A percentile compares a stretch with the other conserved stretches of the same genome.
Evolutionary conservation across 2,888 invertebrate genomes (phyloP).

Genomic region (Nomada fucata): DNA sequence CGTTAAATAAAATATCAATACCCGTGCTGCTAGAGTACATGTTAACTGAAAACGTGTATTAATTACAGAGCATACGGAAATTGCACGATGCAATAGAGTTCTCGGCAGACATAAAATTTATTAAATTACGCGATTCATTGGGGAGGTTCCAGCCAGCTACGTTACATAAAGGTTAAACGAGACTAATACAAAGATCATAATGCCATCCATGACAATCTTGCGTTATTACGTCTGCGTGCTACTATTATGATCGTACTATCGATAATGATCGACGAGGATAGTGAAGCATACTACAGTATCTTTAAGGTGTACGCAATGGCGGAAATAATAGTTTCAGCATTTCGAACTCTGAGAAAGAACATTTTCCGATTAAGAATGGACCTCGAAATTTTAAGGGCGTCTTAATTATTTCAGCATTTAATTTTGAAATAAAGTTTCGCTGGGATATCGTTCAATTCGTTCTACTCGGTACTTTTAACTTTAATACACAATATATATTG

Average conservation of each 20-base stretch:
- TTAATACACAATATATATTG: too few relatives aligned
- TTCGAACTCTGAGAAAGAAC: neutral
- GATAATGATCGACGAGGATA: conserved; percentile 24
- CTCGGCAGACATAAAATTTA: conserved; percentile 18
- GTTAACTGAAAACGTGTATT: neutral
- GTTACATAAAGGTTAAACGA: conserved; percentile 52
- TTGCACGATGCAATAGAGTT: conserved; percentile 2
- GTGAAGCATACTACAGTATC: neutral
- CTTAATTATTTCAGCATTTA: too few relatives aligned
- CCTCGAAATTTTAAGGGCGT: neutral
- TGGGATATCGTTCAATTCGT: too few relatives aligned
- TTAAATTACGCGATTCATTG: conserved; percentile 28
- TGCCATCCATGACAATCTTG: conserved; percentile 41
- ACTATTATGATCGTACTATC: conserved; percentile 35
- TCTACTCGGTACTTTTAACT: too few relatives aligned
- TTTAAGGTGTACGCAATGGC: neutral
- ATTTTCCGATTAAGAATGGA: neutral
- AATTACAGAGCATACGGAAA: neutral
- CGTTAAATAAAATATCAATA: neutral
- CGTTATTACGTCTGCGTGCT: conserved; percentile 36
- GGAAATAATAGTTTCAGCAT: neutral
- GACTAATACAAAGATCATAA: conserved; percentile 49
- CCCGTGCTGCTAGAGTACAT: neutral
- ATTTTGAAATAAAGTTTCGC: too few relatives aligned
- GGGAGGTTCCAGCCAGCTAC: conserved; percentile 9